Evolutionary conservation across 2,113 vertebrate genomes (phyloP).

Genomic region (Globicephala melas): DNA sequence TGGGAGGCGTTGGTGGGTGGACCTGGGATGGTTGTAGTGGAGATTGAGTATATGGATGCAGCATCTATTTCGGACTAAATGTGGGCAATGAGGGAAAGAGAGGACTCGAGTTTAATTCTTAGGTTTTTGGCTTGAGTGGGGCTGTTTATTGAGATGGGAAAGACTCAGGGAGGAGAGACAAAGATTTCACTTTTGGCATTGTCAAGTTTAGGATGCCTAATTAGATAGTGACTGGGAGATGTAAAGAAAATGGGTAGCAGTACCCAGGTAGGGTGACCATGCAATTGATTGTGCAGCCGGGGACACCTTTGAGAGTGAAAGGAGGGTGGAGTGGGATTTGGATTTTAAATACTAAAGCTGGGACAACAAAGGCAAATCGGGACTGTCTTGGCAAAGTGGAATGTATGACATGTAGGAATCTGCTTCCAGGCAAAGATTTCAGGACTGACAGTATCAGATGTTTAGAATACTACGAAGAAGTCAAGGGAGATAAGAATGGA

Average conservation of each 20-base stretch:
- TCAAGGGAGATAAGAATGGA: not conserved
- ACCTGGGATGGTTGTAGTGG: not conserved
- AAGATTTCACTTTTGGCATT: not conserved
- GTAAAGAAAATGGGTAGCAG: not conserved
- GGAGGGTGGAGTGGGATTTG: not conserved
- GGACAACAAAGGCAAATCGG: not conserved
- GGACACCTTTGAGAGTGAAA: not conserved
- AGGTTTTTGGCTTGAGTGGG: not conserved
- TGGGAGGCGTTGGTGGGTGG: not conserved
- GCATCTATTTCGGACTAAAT: not conserved
- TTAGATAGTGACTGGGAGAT: not conserved
- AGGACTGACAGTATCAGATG: not conserved
- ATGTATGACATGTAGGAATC: not conserved
- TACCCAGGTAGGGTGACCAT: not conserved
- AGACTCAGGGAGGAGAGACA: not conserved
- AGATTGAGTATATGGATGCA: not conserved
- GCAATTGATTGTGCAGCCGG: not conserved
- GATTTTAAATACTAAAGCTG: not conserved
- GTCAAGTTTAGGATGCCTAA: not conserved
- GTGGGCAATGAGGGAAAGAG: not conserved
- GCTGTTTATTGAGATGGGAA: not conserved
- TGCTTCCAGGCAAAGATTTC: not conserved
- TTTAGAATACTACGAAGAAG: not conserved
- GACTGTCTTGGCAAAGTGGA: not conserved
- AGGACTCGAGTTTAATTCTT: not conserved